Evolutionary conservation across 1,140 invertebrate genomes (phyloP).

Genomic region (Cyphomyrmex costatus): DNA sequence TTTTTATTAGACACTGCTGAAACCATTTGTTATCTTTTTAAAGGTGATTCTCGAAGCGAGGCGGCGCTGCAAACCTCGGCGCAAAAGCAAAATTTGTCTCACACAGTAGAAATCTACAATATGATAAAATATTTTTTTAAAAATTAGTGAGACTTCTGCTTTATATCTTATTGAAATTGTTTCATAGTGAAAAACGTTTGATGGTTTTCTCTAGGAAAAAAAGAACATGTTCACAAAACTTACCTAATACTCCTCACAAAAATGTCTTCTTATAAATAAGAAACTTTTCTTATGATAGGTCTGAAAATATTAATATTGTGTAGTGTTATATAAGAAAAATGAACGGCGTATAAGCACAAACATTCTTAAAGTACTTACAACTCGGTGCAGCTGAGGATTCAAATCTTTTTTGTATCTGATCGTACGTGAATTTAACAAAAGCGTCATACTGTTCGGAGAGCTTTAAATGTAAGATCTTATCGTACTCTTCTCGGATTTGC

Average conservation of each 20-base stretch:
- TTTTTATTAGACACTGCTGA: slow-evolving; percentile 70
- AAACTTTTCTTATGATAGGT: slow-evolving; percentile 84
- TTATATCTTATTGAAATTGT: slow-evolving; percentile 3
- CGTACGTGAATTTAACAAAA: slow-evolving; percentile 98
- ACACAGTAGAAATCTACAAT: slow-evolving; percentile 76
- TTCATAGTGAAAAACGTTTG: no score
- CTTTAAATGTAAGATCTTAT: slow-evolving; percentile 95
- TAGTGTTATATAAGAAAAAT: slow-evolving; percentile 5
- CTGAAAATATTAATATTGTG: slow-evolving; percentile 72
- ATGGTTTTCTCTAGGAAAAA: slow-evolving; percentile 6
- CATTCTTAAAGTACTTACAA: slow-evolving; percentile 88
- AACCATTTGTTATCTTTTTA: slow-evolving; percentile 68
- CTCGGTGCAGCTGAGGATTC: slow-evolving; percentile 89
- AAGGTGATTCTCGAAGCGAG: slow-evolving; percentile 63
- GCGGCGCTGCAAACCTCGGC: slow-evolving; percentile 54
- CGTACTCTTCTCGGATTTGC: slow-evolving; percentile 96
- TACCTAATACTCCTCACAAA: slow-evolving; percentile 85
- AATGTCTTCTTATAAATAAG: slow-evolving; percentile 81
- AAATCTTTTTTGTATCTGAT: slow-evolving; percentile 97
- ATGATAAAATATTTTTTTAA: neutral
- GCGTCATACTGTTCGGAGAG: slow-evolving; percentile 98
- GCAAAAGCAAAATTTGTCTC: slow-evolving; percentile 76
- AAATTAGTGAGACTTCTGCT: neutral
- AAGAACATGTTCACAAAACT: slow-evolving; percentile 34
- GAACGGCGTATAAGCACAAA: neutral